These are phyloP conservation scores for Caretta caretta DNA, from an alignment of 2,113 vertebrate species.

Conservation along the genomic window DNA sequence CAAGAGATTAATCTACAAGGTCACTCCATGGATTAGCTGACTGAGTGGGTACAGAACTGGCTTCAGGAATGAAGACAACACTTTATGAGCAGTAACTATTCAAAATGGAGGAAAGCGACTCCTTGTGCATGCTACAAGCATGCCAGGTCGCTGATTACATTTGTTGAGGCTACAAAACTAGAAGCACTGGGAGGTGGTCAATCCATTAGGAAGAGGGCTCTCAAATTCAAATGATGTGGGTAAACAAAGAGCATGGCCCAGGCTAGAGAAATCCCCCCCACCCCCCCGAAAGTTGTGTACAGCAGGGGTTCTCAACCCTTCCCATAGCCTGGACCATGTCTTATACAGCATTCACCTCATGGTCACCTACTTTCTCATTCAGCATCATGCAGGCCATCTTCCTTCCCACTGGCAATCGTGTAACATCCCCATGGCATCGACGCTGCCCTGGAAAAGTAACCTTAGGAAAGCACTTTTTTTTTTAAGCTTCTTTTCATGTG, in stretches of 20 bases:
- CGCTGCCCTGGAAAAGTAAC: background rate
- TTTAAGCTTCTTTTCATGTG: background rate
- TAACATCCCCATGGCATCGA: background rate
- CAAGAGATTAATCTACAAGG: background rate
- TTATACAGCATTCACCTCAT: background rate
- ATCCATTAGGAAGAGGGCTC: background rate
- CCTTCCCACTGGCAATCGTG: background rate
- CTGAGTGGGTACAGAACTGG: background rate
- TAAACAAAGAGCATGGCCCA: background rate
- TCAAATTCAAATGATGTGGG: constrained; percentile 1
- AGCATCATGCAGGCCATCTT: background rate
- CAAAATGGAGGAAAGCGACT: background rate
- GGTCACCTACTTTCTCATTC: background rate
- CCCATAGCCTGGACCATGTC: background rate
- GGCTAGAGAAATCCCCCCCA: background rate
- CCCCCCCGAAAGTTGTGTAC: background rate
- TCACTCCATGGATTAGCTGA: background rate
- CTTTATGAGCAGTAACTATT: background rate
- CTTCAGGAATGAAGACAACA: background rate
- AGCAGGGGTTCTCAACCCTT: background rate
- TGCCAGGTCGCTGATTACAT: background rate
- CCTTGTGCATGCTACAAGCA: background rate
- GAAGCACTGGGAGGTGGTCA: background rate
- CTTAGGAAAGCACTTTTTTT: background rate
- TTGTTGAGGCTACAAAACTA: background rate